Evolutionary conservation across 1,140 invertebrate genomes (phyloP).

Genomic region (Drosophila pseudoobscura): DNA sequence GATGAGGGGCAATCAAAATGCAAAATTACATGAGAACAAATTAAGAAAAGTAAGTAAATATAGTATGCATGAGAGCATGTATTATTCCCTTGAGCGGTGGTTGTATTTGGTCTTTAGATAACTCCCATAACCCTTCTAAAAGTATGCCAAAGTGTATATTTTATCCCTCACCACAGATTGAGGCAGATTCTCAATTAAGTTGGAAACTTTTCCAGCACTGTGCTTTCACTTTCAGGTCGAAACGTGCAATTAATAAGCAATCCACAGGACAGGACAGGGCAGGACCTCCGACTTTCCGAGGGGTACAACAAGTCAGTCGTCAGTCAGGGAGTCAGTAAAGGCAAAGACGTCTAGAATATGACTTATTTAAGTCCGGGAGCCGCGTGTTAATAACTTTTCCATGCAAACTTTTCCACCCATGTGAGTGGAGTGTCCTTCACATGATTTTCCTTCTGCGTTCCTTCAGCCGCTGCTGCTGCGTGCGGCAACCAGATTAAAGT

Average conservation of each 20-base stretch:
- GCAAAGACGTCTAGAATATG: conserved; percentile 55
- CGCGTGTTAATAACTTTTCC: conserved; percentile 77
- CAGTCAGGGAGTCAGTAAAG: conserved; percentile 12
- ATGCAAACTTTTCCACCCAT: conserved; percentile 48
- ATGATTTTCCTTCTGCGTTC: conserved; percentile 27
- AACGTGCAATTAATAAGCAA: conserved; percentile 39
- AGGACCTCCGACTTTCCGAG: not conserved
- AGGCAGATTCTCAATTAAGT: not conserved
- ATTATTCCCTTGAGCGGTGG: too few species aligned
- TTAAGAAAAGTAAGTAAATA: too few species aligned
- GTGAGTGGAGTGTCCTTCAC: conserved; percentile 59
- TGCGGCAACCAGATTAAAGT: conserved; percentile 73
- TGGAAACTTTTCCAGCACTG: conserved; percentile 19
- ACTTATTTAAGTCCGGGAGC: conserved; percentile 66
- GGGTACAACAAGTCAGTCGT: conserved; percentile 32
- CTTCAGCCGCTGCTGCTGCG: conserved; percentile 36
- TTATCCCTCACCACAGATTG: not conserved
- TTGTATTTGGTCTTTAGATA: too few species aligned
- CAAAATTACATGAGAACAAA: too few species aligned
- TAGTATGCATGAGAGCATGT: too few species aligned
- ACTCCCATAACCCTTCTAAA: too few species aligned
- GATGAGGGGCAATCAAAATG: too few species aligned
- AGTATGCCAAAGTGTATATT: not conserved
- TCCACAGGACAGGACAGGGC: not conserved
- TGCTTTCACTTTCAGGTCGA: conserved; percentile 44